Conservation (phyloP, 2,888 invertebrate species). For the Rhagonycha fulva region DNA sequence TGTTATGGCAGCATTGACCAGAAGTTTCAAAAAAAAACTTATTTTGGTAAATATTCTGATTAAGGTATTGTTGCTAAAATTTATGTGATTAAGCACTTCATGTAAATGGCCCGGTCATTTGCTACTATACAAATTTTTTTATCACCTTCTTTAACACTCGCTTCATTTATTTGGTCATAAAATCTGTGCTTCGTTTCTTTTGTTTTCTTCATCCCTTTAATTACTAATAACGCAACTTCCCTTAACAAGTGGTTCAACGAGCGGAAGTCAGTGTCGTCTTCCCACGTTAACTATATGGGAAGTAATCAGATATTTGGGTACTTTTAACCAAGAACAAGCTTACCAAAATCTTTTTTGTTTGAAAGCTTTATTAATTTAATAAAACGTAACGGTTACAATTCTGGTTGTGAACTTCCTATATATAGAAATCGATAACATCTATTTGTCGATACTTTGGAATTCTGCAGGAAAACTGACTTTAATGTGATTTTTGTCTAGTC, state of each 20-base stretch:
- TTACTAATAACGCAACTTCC: conserved; percentile 31
- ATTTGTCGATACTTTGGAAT: conserved; percentile 26
- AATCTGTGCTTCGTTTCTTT: background rate
- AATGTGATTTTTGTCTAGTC: conserved; percentile 26
- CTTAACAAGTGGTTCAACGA: conserved; percentile 39
- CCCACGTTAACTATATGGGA: conserved; percentile 48
- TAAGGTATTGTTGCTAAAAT: conserved; percentile 17
- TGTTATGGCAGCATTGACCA: background rate
- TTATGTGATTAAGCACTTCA: conserved; percentile 1
- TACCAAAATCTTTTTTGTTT: background rate
- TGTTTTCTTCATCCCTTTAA: conserved; percentile 21
- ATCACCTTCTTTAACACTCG: background rate
- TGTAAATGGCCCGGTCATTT: background rate
- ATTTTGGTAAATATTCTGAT: conserved; percentile 11
- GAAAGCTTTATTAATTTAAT: background rate
- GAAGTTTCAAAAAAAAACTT: background rate
- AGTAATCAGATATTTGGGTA: conserved; percentile 22
- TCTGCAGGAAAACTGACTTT: conserved; percentile 43
- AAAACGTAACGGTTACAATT: background rate
- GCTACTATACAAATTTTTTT: background rate
- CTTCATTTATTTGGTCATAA: background rate
- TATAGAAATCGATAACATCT: conserved; percentile 34
- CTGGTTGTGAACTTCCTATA: conserved; percentile 7
- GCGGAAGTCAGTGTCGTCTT: conserved; percentile 51
- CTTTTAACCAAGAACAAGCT: background rate